Evolutionary conservation across 2,797 vertebrate species (phyloP), one percentile per base, ranked within the genome.

Genomic region (Parotocinclus haroldoi): DNA sequence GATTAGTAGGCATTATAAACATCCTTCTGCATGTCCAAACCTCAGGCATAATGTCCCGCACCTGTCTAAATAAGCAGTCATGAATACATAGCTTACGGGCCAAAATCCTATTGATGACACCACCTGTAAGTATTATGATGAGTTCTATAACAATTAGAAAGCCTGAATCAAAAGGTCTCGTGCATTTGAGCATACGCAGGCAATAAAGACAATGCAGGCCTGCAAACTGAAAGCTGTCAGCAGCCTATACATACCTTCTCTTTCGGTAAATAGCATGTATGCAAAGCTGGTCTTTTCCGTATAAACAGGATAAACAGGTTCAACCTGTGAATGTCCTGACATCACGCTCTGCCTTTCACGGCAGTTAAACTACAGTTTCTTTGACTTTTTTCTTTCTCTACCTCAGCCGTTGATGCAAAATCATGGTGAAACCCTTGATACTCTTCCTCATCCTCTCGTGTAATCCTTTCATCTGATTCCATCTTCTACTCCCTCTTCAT

Each of bases 381-480:
- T 69, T n/a, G 68, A 58, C 36, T 65, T 45, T 7, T 27, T 63
- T 54, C 37, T 9, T 59, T 2, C 5, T 58, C 69, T 10, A 42
- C 61, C 70, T 72, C 44, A 74, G 63, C 69, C 40, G 68, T 75
- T 68, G 12, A 49, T 9, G 18, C 38, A 48, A 65, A 70, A 74
- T 50, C 69, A 58, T 45, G 56, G 37, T 55, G 63, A 67, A 58
- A 55, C 37, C 68, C 59, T 68, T 57, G 37, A 62, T 48, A 5
- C 45, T 46, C 10, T 7, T 0, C 58, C 60, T 55, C 7, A 19
- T 52, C 46, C 49, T 27, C 17, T 66, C 67, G 44, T 36, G 27
- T 53, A 51, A n/a, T 72, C 71, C 77, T 82, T 83, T 85, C 74
- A 86, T 81, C 84, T 79, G 74, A 18, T 49, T 48, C 64, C 53